Evolutionary conservation across 2,113 vertebrate genomes (phyloP).

Genomic region (Crotalus helleri): DNA sequence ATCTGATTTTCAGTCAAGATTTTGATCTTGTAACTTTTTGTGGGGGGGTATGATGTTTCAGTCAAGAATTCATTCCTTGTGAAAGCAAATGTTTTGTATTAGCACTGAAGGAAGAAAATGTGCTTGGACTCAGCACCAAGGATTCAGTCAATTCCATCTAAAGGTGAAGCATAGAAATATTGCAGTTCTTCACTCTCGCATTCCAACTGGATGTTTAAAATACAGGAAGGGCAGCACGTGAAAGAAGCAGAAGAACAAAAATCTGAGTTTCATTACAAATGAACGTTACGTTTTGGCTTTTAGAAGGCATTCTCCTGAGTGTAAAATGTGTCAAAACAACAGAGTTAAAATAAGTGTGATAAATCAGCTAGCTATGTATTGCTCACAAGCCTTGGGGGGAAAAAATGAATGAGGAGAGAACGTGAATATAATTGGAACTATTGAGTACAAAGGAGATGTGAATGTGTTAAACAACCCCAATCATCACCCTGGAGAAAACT

Average conservation of each 20-base stretch:
- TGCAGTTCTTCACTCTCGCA: constrained; percentile 51
- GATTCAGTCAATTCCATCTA: constrained; percentile 43
- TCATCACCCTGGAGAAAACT: constrained; percentile 18
- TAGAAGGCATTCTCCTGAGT: constrained; percentile 11
- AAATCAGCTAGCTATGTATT: constrained; percentile 40
- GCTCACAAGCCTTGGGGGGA: constrained; percentile 11
- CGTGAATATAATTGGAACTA: constrained; percentile 36
- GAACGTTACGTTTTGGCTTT: constrained; percentile 38
- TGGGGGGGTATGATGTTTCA: constrained; percentile 15
- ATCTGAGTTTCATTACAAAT: constrained; percentile 25
- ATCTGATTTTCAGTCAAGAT: constrained; percentile 11
- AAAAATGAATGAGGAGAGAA: constrained; percentile 10
- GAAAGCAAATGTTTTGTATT: constrained; percentile 18
- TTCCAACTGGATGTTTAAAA: constrained; percentile 39
- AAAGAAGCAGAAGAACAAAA: constrained; percentile 30
- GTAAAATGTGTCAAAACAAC: constrained; percentile 46
- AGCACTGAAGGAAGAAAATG: constrained; percentile 24
- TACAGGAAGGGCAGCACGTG: constrained; percentile 39
- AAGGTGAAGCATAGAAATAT: constrained; percentile 43
- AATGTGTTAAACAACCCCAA: constrained; percentile 19
- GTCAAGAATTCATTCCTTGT: constrained; percentile 12
- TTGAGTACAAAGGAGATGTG: constrained; percentile 34
- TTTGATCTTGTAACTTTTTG: constrained; percentile 4
- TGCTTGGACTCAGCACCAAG: constrained; percentile 42
- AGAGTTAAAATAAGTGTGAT: constrained; percentile 27